These are phyloP conservation scores for Acipenser oxyrinchus DNA, from an alignment of 2,797 vertebrate genomes.

Conservation along the genomic window DNA sequence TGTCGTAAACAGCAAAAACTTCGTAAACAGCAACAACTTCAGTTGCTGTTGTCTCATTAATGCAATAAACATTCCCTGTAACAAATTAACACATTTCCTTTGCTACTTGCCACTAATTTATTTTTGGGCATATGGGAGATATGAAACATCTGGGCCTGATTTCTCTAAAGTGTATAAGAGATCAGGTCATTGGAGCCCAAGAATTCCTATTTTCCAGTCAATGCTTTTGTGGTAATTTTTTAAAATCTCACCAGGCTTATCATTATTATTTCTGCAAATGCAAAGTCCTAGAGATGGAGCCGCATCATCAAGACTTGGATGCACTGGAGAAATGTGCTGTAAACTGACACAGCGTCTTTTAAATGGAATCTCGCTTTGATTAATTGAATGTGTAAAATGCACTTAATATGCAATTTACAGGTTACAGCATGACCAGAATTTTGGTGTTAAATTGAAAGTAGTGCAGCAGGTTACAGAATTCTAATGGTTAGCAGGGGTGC, in stretches of 20 bases:
- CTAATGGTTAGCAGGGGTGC: no score
- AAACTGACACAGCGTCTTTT: background rate
- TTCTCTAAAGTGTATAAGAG: conserved; percentile 54
- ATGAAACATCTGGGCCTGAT: conserved; percentile 78
- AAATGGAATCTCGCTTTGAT: background rate
- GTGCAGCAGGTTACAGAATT: background rate
- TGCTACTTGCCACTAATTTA: conserved; percentile 59
- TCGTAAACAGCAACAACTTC: conserved; percentile 77
- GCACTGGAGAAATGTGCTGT: background rate
- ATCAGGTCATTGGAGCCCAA: conserved; percentile 50
- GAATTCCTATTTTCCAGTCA: conserved; percentile 16
- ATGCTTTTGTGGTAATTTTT: background rate
- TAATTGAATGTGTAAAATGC: background rate
- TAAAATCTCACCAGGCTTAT: no score
- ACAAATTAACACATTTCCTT: conserved; percentile 82
- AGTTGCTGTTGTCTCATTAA: conserved; percentile 98
- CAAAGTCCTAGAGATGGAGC: no score
- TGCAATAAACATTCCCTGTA: conserved; percentile 81
- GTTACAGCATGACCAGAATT: background rate
- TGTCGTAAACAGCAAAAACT: conserved; percentile 31
- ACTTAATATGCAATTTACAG: conserved; percentile 2
- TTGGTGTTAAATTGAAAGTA: background rate
- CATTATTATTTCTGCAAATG: no score
- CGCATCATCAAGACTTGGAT: no score
- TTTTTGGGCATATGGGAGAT: conserved; percentile 67